Percentiles rank a stretch among this genome's conserved stretches.
These are phyloP conservation scores for Conus ventricosus DNA, from an alignment of 1,140 invertebrate species.

Conservation along the genomic window DNA sequence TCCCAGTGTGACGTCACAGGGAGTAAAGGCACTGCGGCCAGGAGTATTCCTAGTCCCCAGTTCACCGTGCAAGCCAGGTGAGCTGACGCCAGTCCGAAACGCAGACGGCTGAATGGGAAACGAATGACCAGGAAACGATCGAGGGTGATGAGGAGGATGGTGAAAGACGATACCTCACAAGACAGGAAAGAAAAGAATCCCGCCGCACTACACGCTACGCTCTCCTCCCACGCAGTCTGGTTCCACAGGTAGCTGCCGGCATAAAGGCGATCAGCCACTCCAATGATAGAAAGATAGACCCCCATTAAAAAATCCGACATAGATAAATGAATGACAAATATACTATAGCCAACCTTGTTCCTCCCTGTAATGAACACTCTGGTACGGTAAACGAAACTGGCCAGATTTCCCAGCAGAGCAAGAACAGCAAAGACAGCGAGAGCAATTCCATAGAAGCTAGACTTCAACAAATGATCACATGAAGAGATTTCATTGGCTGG, in stretches of 20 bases:
- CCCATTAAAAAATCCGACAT: constrained; percentile 64
- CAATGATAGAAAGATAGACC: constrained; percentile 60
- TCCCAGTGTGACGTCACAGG: constrained; percentile 22
- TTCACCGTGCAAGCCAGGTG: background rate
- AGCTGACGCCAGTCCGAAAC: constrained; percentile 31
- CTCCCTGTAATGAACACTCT: background rate
- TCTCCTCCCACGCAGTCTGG: constrained; percentile 47
- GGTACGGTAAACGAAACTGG: constrained; percentile 39
- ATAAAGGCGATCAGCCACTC: constrained; percentile 50
- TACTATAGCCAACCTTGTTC: background rate
- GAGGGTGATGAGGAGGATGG: constrained; percentile 54
- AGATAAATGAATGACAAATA: constrained; percentile 54
- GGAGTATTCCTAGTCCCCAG: constrained; percentile 40
- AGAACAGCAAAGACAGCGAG: constrained; percentile 45
- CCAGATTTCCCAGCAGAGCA: constrained; percentile 50
- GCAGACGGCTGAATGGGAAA: constrained; percentile 51
- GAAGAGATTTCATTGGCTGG: constrained; percentile 21
- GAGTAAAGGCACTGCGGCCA: constrained; percentile 29
- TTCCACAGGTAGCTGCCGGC: constrained; percentile 52
- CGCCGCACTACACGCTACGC: constrained; percentile 51
- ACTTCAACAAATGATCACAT: background rate
- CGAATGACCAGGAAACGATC: constrained; percentile 55
- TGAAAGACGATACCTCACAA: constrained; percentile 52
- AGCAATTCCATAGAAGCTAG: constrained; percentile 13
- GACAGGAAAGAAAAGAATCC: constrained; percentile 57